Conservation (phyloP, 1,140 invertebrate genomes). For the Hycleus cichorii region DNA sequence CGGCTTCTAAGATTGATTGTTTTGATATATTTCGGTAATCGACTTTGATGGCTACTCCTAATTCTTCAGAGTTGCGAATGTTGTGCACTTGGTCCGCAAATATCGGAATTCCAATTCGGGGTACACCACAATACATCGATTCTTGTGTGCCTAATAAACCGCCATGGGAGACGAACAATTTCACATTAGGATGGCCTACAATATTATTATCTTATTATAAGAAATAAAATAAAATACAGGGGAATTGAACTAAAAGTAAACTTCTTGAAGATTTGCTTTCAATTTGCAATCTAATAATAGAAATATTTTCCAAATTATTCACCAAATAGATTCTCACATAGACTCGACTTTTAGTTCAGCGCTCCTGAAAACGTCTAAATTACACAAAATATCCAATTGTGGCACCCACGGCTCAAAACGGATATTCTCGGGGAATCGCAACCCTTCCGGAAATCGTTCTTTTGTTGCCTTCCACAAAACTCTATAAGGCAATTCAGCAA, state of each 20-base stretch:
- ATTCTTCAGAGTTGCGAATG: slow-evolving; percentile 35
- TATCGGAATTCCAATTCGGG: slow-evolving; percentile 48
- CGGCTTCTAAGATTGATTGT: slow-evolving; percentile 27
- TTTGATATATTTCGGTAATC: slow-evolving; percentile 33
- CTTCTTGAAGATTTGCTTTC: no score
- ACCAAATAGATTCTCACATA: slow-evolving; percentile 32
- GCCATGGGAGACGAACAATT: slow-evolving; percentile 51
- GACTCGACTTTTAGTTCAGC: no score
- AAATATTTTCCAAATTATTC: no score
- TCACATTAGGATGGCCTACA: slow-evolving; percentile 44
- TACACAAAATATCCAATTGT: slow-evolving; percentile 53
- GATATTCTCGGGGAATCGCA: slow-evolving; percentile 48
- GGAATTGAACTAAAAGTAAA: no score
- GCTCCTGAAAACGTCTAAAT: slow-evolving; percentile 26
- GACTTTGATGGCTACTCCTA: slow-evolving; percentile 37
- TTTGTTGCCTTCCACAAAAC: slow-evolving; percentile 57
- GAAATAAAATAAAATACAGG: no score
- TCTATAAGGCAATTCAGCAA: slow-evolving; percentile 51
- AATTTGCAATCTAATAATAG: no score
- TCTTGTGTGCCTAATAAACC: slow-evolving; percentile 49
- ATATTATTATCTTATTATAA: not conserved
- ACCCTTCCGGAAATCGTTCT: slow-evolving; percentile 34
- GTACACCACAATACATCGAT: slow-evolving; percentile 46
- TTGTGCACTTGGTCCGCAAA: slow-evolving; percentile 50
- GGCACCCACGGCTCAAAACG: slow-evolving; percentile 59